These are phyloP conservation scores for Harpagifer antarcticus DNA, from an alignment of 2,797 vertebrate genomes.

Conservation along the genomic window DNA sequence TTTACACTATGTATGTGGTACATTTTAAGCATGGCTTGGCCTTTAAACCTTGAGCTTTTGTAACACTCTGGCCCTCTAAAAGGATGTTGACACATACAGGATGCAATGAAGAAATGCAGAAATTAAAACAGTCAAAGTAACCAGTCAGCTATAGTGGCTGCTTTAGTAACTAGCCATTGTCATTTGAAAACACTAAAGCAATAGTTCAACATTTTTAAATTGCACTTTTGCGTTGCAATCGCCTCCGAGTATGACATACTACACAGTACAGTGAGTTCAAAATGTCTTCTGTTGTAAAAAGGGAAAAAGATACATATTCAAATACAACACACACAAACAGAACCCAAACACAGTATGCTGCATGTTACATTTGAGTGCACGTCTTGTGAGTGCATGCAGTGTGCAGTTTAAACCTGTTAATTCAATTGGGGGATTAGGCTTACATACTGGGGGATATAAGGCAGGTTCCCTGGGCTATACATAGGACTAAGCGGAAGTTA, in stretches of 20 bases:
- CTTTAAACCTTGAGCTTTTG: background rate
- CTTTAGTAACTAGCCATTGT: background rate
- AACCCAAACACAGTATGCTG: conserved; percentile 39
- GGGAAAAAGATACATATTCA: conserved; percentile 20
- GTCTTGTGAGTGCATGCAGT: conserved; percentile 54
- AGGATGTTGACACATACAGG: background rate
- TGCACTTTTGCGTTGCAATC: background rate
- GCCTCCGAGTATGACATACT: background rate
- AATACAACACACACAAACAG: conserved; percentile 17
- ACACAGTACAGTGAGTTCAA: background rate
- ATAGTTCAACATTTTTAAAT: background rate
- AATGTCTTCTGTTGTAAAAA: conserved; percentile 4
- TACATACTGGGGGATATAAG: conserved; percentile 69
- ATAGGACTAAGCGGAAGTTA: conserved; percentile 54
- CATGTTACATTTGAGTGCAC: conserved; percentile 41
- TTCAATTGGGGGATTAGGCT: conserved; percentile 73
- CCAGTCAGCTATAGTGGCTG: background rate
- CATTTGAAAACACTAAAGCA: background rate
- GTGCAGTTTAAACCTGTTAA: conserved; percentile 81
- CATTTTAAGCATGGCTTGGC: background rate
- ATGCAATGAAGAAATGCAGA: background rate
- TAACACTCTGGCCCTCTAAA: background rate
- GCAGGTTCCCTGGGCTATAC: conserved; percentile 67
- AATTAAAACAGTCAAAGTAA: background rate
- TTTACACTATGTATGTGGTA: conserved; percentile 13